Evolutionary conservation across 1,140 invertebrate genomes (phyloP).

Genomic region (Campoletis sonorensis): DNA sequence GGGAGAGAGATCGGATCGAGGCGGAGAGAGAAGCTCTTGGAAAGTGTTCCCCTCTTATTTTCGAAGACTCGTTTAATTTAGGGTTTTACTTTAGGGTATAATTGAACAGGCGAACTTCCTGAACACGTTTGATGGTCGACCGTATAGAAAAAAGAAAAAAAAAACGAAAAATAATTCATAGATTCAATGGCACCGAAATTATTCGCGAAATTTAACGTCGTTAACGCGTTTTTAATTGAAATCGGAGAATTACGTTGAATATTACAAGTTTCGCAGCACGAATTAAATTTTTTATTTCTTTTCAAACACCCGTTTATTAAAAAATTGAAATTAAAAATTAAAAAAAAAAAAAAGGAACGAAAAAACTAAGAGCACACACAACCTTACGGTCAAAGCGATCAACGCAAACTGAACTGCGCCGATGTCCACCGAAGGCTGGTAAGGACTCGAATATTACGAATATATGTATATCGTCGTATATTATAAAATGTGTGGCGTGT

Average conservation of each 20-base stretch:
- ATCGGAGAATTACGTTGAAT: no score
- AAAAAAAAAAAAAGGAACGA: conserved; percentile 14
- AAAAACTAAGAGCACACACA: conserved; percentile 44
- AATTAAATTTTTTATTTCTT: not conserved
- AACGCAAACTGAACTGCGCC: conserved; percentile 69
- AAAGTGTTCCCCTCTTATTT: no score
- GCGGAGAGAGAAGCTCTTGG: not conserved
- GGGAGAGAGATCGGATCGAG: not conserved
- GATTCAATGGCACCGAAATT: no score
- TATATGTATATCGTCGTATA: conserved; percentile 16
- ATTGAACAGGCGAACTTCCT: no score
- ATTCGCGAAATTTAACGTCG: no score
- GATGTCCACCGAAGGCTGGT: conserved; percentile 49
- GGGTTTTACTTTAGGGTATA: no score
- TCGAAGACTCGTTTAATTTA: no score
- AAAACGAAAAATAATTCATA: no score
- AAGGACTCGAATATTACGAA: conserved; percentile 52
- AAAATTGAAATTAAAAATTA: not conserved
- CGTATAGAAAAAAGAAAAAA: no score
- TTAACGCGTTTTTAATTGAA: no score
- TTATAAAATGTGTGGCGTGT: not conserved
- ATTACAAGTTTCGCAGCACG: no score
- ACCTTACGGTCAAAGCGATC: conserved; percentile 60
- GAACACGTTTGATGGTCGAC: no score
- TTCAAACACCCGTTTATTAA: not conserved